phyloP scores from a whole-genome alignment of 1,140 invertebrate genomes.

The Belonocnema kinseyi region DNA sequence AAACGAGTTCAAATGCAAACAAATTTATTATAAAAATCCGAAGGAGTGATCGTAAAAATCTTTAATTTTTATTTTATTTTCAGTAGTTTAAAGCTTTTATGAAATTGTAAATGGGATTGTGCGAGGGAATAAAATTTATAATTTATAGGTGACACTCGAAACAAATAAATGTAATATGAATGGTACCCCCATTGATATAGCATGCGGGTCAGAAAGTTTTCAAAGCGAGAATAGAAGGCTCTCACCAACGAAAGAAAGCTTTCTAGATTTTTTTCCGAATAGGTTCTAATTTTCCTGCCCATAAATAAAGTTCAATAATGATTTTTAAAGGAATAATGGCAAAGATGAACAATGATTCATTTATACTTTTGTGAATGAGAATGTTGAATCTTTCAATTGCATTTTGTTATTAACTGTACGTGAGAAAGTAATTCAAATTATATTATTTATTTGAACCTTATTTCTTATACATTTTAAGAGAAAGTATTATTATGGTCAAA shows the following conservation, averaged over 20 bases:
- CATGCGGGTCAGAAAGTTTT: slow-evolving; percentile 5
- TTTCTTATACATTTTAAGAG: not conserved
- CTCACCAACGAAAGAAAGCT: not conserved
- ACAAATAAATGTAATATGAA: not conserved
- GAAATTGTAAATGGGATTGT: not conserved
- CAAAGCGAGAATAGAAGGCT: not conserved
- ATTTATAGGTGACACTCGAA: not conserved
- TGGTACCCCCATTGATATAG: not conserved
- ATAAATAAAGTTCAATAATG: not conserved
- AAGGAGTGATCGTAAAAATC: not conserved
- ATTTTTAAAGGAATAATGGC: not conserved
- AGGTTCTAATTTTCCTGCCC: not conserved
- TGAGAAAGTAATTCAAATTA: not conserved
- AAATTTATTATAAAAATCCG: not conserved
- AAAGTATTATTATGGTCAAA: not conserved
- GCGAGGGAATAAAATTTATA: not conserved
- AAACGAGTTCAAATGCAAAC: slow-evolving; percentile 4
- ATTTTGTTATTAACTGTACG: not conserved
- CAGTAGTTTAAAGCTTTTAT: not conserved
- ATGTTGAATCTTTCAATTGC: not conserved
- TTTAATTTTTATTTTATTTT: not conserved
- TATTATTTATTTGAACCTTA: not conserved
- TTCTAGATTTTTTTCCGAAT: not conserved
- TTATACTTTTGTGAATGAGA: not conserved
- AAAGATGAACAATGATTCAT: slow-evolving; percentile 8